Conservation (phyloP, 2,888 invertebrate species). For the Crossocerus cetratus region DNA sequence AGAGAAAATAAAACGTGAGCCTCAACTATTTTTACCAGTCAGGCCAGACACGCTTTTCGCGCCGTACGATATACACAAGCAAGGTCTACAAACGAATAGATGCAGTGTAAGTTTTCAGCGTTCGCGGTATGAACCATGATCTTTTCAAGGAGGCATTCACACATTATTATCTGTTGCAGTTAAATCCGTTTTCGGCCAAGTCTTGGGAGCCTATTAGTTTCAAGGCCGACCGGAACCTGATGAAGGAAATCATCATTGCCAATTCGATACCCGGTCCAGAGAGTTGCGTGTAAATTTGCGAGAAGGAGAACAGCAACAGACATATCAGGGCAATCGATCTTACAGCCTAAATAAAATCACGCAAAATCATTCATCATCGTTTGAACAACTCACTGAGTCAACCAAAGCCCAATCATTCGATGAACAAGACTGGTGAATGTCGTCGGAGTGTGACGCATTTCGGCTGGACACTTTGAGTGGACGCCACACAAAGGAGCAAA, state of each 20-base stretch:
- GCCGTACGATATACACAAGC: constrained; percentile 75
- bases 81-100: constrained; percentile 74
- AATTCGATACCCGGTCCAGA: constrained; percentile 92
- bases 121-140: not conserved
- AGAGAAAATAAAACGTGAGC: constrained; percentile 73
- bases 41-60: constrained; percentile 75
- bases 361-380: constrained; percentile 14
- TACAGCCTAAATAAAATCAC: constrained; percentile 39
- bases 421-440: constrained; percentile 6
- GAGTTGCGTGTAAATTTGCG: constrained; percentile 86
- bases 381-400: not conserved
- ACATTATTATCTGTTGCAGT: constrained; percentile 52
- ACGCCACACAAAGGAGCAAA: constrained; percentile 9
- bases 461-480: constrained; percentile 11
- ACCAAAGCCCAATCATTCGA: constrained; percentile 1
- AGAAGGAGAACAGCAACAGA: constrained; percentile 40
- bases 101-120: constrained; percentile 70
- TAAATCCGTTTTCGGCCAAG: constrained; percentile 75
- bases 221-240: constrained; percentile 74
- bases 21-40: constrained; percentile 75
- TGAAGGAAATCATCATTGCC: constrained; percentile 82
- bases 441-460: constrained; percentile 10
- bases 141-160: not conserved
- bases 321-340: constrained; percentile 66
- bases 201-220: constrained; percentile 76